Evolutionary conservation across 2,113 vertebrate species (phyloP).

Genomic region (Centrocercus urophasianus): DNA sequence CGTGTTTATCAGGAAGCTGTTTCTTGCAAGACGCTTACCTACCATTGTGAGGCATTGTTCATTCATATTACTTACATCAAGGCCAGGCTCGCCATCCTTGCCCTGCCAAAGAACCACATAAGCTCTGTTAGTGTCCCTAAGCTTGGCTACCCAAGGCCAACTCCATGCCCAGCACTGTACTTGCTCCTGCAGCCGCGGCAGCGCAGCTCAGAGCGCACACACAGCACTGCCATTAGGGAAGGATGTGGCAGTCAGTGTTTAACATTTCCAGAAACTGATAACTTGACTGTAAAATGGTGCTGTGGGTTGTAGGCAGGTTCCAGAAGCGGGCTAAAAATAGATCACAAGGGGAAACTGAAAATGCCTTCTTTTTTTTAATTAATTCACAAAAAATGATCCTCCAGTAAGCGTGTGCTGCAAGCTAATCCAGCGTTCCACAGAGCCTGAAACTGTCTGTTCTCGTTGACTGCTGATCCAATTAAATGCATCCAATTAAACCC

Average conservation of each 20-base stretch:
- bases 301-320: background rate
- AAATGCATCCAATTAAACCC: conserved; percentile 10
- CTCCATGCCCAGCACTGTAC: background rate
- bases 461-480: background rate
- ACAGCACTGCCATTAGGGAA: background rate
- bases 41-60: conserved; percentile 41
- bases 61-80: conserved; percentile 90
- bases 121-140: conserved; percentile 68
- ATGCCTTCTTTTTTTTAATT: background rate
- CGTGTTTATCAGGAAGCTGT: background rate
- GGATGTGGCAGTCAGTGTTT: background rate
- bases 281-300: conserved; percentile 7
- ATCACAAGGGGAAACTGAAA: background rate
- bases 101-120: conserved; percentile 87
- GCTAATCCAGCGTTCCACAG: background rate
- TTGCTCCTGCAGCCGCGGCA: background rate
- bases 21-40: conserved; percentile 5
- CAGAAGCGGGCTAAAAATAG: background rate
- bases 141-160: background rate
- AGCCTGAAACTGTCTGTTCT: background rate
- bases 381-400: background rate
- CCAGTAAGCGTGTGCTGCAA: background rate
- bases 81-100: conserved; percentile 93
- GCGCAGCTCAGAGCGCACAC: background rate
- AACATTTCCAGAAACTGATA: conserved; percentile 26